Evolutionary conservation across 2,113 vertebrate genomes (phyloP).

Genomic region (Carettochelys insculpta): DNA sequence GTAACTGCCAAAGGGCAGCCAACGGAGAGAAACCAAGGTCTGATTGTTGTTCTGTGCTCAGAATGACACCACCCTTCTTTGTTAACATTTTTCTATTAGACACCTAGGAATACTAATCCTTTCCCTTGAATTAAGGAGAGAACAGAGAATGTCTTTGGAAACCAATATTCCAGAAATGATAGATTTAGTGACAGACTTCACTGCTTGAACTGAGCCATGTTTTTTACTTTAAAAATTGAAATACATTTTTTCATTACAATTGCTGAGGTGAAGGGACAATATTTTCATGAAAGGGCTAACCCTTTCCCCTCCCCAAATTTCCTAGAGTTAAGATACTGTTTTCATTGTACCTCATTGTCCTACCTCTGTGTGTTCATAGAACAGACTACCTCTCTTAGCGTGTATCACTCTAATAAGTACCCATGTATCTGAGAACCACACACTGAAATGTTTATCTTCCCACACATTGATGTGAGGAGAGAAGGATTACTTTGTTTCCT

Average conservation of each 20-base stretch:
- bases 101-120: neutral
- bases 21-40: neutral
- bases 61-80: neutral
- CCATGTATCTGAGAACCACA: neutral
- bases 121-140: neutral
- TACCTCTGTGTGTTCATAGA: neutral
- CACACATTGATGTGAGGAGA: neutral
- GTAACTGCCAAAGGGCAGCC: accelerated
- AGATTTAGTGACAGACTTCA: accelerated
- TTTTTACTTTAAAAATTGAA: neutral
- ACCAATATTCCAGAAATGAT: neutral
- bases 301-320: neutral
- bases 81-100: neutral
- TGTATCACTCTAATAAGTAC: no score
- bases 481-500: neutral
- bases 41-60: neutral
- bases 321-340: neutral
- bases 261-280: neutral
- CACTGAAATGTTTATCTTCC: neutral
- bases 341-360: no score
- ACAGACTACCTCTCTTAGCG: no score
- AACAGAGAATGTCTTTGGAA: neutral
- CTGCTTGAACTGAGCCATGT: accelerated
- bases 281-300: neutral
- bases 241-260: neutral